Conservation (phyloP, 2,888 invertebrate genomes). For the Drosophila gaucha region DNA sequence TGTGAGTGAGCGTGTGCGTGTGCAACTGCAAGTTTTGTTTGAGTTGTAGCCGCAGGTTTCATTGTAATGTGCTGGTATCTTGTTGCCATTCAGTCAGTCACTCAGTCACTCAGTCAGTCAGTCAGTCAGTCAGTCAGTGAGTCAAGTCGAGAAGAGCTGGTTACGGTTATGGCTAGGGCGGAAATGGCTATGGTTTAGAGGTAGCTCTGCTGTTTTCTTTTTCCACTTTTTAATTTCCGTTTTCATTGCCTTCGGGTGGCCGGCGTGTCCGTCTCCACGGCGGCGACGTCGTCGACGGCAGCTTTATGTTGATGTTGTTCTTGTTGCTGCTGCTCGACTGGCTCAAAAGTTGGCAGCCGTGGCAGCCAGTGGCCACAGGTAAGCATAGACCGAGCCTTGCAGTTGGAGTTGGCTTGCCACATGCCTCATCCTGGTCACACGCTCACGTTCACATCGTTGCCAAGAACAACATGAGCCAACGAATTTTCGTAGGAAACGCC, state of each 20-base stretch:
- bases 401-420: slow-evolving; percentile 41
- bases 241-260: slow-evolving; percentile 61
- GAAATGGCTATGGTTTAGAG: slow-evolving; percentile 71
- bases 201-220: slow-evolving; percentile 74
- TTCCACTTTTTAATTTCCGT: slow-evolving; percentile 79
- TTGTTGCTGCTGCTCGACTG: slow-evolving; percentile 37
- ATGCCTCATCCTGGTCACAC: slow-evolving; percentile 21
- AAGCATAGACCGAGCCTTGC: slow-evolving; percentile 27
- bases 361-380: slow-evolving; percentile 37
- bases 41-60: slow-evolving; percentile 74
- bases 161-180: slow-evolving; percentile 50
- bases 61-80: slow-evolving; percentile 76
- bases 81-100: slow-evolving; percentile 54
- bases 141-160: slow-evolving; percentile 47
- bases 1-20: slow-evolving; percentile 8
- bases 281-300: slow-evolving; percentile 2
- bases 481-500: slow-evolving; percentile 64
- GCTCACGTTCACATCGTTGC: slow-evolving; percentile 64
- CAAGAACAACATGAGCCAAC: slow-evolving; percentile 73
- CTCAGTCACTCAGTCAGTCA: slow-evolving; percentile 12
- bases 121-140: slow-evolving; percentile 17
- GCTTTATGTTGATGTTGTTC: slow-evolving; percentile 53
- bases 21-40: slow-evolving; percentile 71
- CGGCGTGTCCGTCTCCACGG: slow-evolving; percentile 32
- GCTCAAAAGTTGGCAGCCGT: slow-evolving; percentile 59